Evolutionary conservation across 2,888 invertebrate genomes (phyloP), one percentile per base, ranked within the genome.

Genomic region (Nebria salina): DNA sequence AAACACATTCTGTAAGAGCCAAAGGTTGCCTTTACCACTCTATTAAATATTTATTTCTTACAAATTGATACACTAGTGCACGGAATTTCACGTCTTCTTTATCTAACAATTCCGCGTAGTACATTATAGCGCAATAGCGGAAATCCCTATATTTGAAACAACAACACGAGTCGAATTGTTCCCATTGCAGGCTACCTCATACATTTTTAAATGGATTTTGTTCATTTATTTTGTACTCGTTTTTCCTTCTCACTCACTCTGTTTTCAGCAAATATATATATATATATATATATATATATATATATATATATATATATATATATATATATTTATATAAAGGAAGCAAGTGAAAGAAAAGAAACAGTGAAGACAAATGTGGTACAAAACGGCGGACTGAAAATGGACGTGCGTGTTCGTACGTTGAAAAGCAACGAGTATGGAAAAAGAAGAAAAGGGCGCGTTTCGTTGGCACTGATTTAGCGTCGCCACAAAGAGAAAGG

Each of bases 121-220:
- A 8, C 3, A 13, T 13, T 54, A 8, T 13, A 70, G 20, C 34
- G 70, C 70, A 20, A 15, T 74, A 75, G 20, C 79, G 75, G 74
- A 79, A 79, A 79, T 66, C 79, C 64, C 25, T 54, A 66, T 66
- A 79, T 79, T 79, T 79, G 79, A 73, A 79, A 74, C 79, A 34
- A 68, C 20, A 68, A 54, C 15, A 64, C 64, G 72, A 65, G 11
- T 54, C 8, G 68, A 41, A 43, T 74, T 43, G 75, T 75, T 79
- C 73, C 72, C 72, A 76, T 70, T 75, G 34, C 34, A 64, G 64
- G 72, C 75, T 64, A 70, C 68, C 81, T 76, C 76, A 81, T 81
- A 75, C 75, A 81, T 81, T 81, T 81, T 72, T 81, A 76, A 81
- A 75, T 20, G 72, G 75, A 78, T 72, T 76, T 81, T 54, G 65